These are phyloP conservation scores for Narcine bancroftii DNA, from an alignment of 2,113 vertebrate genomes.

Conservation along the genomic window DNA sequence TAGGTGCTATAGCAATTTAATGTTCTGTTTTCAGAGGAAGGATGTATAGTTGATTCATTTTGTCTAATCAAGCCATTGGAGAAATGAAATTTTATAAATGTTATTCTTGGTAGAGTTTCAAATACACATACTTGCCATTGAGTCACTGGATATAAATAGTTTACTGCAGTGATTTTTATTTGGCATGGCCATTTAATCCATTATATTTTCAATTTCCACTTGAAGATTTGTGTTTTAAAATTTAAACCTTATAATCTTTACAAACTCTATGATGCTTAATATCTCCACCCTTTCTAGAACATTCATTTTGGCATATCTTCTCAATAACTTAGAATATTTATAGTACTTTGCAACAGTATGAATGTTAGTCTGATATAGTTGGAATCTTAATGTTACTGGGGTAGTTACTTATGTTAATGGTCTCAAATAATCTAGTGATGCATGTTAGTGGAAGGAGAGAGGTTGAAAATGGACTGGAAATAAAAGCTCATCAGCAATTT, in stretches of 20 bases:
- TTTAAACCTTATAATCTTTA: no score
- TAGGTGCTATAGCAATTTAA: not conserved
- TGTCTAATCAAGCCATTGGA: not conserved
- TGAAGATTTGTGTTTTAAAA: not conserved
- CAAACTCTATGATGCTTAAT: not conserved
- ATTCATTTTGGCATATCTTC: not conserved
- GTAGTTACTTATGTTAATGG: not conserved
- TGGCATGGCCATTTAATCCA: not conserved
- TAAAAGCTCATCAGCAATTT: no score
- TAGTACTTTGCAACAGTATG: not conserved
- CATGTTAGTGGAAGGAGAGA: not conserved
- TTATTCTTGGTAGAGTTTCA: conserved; percentile 5
- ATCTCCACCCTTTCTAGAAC: not conserved
- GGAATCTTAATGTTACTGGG: not conserved
- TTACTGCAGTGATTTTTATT: not conserved
- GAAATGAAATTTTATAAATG: not conserved
- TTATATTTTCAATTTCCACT: not conserved
- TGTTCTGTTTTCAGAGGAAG: not conserved
- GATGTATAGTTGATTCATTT: not conserved
- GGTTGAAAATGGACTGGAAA: not conserved
- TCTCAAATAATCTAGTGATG: not conserved
- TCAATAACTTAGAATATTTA: not conserved
- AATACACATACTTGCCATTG: not conserved
- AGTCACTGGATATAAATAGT: not conserved
- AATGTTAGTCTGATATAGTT: not conserved